A percentile compares a stretch with the other conserved stretches of the same genome.
Evolutionary conservation across 1,140 invertebrate species (phyloP).

Genomic region (Teleopsis dalmanni): DNA sequence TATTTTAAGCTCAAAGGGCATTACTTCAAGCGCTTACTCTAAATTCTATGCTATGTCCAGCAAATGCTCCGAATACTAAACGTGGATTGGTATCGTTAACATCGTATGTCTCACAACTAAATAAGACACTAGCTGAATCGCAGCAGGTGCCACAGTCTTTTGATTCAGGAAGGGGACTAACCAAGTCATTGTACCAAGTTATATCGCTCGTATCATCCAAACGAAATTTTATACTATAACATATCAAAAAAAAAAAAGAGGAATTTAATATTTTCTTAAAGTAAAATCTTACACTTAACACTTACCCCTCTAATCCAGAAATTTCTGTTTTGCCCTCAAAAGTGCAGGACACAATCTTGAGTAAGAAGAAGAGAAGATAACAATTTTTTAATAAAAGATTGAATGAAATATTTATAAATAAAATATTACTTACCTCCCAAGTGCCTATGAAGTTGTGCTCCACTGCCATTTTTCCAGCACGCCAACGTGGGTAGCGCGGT

Average conservation of each 20-base stretch:
- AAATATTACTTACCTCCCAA: conserved; percentile 31
- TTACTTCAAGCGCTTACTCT: conserved; percentile 41
- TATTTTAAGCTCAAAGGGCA: background rate
- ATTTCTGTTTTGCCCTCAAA: conserved; percentile 33
- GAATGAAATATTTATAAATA: background rate
- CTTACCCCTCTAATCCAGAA: conserved; percentile 35
- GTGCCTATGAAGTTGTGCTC: conserved; percentile 39
- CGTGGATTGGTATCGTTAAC: conserved; percentile 44
- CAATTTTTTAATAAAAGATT: background rate
- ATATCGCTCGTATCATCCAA: conserved; percentile 60
- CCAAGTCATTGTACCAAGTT: conserved; percentile 49
- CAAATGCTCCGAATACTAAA: conserved; percentile 55
- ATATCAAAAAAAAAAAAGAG: background rate
- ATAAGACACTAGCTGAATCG: conserved; percentile 48
- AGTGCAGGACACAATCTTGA: conserved; percentile 34
- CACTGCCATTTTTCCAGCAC: conserved; percentile 9
- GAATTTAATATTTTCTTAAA: background rate
- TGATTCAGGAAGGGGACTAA: conserved; percentile 46
- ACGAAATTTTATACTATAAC: conserved; percentile 54
- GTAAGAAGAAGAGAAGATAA: background rate
- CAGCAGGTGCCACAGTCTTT: conserved; percentile 40
- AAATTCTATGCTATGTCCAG: conserved; percentile 60
- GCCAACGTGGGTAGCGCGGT: background rate
- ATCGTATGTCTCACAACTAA: conserved; percentile 61
- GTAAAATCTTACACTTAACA: background rate